Percentiles rank a stretch among this genome's conserved stretches.
Evolutionary conservation across 2,113 vertebrate genomes (phyloP).

Genomic region (Ceratotherium simum): DNA sequence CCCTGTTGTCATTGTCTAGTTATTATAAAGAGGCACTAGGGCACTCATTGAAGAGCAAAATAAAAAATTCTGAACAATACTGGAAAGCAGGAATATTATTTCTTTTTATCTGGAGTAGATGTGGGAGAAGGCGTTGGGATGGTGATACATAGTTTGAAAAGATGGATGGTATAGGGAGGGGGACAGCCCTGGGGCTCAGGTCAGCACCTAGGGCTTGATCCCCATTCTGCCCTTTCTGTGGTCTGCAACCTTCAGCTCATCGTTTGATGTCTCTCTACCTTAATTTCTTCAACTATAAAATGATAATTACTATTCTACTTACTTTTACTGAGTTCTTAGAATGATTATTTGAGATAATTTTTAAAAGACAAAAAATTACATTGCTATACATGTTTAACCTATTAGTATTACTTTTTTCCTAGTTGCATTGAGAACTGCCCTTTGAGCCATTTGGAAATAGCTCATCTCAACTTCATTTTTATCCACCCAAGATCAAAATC

Average conservation of each 20-base stretch:
- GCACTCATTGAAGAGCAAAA: not conserved
- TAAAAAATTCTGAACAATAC: not conserved
- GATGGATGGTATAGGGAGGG: not conserved
- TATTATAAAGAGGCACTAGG: not conserved
- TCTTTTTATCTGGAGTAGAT: not conserved
- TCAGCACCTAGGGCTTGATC: not conserved
- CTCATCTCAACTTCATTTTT: not conserved
- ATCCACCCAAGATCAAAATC: not conserved
- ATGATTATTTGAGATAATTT: not conserved
- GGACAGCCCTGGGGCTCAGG: not conserved
- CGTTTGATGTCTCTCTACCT: not conserved
- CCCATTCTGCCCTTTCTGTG: not conserved
- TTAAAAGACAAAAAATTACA: not conserved
- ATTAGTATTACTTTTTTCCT: slow-evolving; percentile 8
- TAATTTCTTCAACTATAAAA: slow-evolving; percentile 9
- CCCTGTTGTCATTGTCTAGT: not conserved
- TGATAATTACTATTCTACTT: not conserved
- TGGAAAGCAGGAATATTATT: not conserved
- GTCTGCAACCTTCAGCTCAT: not conserved
- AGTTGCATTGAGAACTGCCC: not conserved
- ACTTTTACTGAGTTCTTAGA: not conserved
- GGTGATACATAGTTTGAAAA: not conserved
- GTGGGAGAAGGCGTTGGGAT: not conserved
- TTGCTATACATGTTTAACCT: not conserved
- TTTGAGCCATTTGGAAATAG: not conserved